Evolutionary conservation across 2,888 invertebrate species (phyloP).

Genomic region (Nemurella pictetii): DNA sequence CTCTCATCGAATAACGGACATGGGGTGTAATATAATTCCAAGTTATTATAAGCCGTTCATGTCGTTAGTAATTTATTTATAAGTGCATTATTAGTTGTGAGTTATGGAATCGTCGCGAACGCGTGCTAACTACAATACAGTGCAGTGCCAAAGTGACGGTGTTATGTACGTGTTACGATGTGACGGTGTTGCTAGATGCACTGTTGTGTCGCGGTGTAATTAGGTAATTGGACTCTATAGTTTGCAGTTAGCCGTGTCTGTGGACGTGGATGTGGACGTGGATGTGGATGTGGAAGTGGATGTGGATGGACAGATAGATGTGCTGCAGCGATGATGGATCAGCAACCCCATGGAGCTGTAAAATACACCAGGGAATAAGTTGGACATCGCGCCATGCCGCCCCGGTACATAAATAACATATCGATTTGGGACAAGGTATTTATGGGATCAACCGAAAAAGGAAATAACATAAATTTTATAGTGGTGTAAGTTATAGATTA

Average conservation of each 20-base stretch:
- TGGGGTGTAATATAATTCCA: not conserved
- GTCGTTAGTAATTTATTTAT: not conserved
- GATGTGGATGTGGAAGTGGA: not conserved
- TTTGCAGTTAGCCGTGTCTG: not conserved
- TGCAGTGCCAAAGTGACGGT: too few relatives aligned
- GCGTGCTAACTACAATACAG: not conserved
- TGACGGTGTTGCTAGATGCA: not conserved
- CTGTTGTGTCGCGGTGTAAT: not conserved
- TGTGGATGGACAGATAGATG: conserved; percentile 8
- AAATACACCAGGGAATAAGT: not conserved
- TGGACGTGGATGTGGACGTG: not conserved
- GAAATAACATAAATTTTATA: conserved; percentile 1
- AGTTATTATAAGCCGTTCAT: not conserved
- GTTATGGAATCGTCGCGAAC: not conserved
- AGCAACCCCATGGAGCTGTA: not conserved
- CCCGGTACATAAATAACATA: conserved; percentile 19
- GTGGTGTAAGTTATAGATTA: not conserved
- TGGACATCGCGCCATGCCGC: not conserved
- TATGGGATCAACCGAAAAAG: conserved; percentile 11
- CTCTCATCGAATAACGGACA: not conserved
- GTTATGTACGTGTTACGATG: not conserved
- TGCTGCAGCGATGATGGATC: not conserved
- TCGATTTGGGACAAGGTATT: conserved; percentile 20
- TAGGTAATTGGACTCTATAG: conserved; percentile 20
- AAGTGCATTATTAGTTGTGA: not conserved